These are phyloP conservation scores for Genyomyrus donnyi DNA, from an alignment of 2,113 vertebrate genomes.

Conservation along the genomic window DNA sequence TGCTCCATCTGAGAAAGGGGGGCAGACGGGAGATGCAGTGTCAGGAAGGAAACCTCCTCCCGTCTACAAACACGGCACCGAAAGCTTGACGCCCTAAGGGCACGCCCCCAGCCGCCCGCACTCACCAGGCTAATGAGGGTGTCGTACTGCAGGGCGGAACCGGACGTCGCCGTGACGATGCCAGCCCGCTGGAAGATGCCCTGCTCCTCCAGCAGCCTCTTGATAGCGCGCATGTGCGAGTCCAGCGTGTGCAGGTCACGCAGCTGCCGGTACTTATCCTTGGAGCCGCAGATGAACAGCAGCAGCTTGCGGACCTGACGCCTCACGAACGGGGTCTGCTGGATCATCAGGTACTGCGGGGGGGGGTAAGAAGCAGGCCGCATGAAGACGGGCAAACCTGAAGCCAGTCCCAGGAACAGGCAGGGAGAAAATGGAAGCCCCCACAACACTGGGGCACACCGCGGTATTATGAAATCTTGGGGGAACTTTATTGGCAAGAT, in stretches of 20 bases:
- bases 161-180: conserved; percentile 87
- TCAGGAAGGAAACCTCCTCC: background rate
- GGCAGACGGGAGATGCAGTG: background rate
- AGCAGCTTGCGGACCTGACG: conserved; percentile 93
- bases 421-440: background rate
- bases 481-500: background rate
- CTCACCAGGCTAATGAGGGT: conserved; percentile 90
- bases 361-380: background rate
- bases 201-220: conserved; percentile 92
- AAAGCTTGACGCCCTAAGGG: background rate
- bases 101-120: background rate
- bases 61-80: too few species aligned
- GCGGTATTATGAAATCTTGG: background rate
- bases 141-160: conserved; percentile 92
- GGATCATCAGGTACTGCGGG: conserved; percentile 92
- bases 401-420: background rate
- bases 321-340: conserved; percentile 93
- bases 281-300: conserved; percentile 96
- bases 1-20: conserved; percentile 84
- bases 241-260: conserved; percentile 91
- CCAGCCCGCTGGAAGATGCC: conserved; percentile 89
- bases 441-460: background rate
- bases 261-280: conserved; percentile 95
- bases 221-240: conserved; percentile 87
- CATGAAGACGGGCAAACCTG: background rate